phyloP scores from a whole-genome alignment of 2,797 vertebrate genomes.

The Tarsius wallacei region DNA sequence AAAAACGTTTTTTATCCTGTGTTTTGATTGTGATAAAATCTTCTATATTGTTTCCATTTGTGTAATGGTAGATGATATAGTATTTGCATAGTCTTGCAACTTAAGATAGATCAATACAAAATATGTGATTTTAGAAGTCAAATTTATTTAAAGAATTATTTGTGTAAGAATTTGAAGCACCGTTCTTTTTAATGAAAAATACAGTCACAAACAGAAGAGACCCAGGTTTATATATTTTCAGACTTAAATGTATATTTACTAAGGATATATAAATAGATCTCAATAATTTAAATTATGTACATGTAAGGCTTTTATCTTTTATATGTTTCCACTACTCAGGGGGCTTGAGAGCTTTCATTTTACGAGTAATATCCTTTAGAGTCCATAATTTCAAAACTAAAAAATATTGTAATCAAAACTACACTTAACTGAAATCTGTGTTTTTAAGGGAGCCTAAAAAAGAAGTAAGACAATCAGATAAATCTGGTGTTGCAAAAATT shows the following conservation, averaged over 20 bases:
- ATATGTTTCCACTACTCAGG: neutral
- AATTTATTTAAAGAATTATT: neutral
- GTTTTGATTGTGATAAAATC: neutral
- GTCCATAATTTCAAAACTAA: constrained; percentile 21
- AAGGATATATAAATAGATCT: neutral
- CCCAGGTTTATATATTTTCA: constrained; percentile 52
- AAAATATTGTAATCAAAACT: constrained; percentile 55
- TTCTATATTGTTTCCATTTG: constrained; percentile 55
- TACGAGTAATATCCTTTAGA: neutral
- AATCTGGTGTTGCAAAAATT: neutral
- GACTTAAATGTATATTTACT: constrained; percentile 48
- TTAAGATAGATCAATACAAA: constrained; percentile 42
- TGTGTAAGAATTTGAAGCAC: neutral
- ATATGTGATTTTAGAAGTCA: neutral
- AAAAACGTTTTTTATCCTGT: neutral
- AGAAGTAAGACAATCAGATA: constrained; percentile 6
- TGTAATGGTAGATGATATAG: neutral
- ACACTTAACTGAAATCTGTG: neutral
- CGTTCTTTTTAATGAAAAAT: constrained; percentile 38
- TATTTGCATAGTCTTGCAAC: neutral
- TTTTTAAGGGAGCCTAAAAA: constrained; percentile 30
- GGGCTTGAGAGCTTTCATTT: neutral
- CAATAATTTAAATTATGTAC: constrained; percentile 49
- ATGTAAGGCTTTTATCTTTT: neutral
- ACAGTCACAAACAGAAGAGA: neutral